Percentiles rank a stretch among this genome's conserved stretches.
These are phyloP conservation scores for Polylopha cassiicola DNA, from an alignment of 2,888 invertebrate species.

Conservation along the genomic window DNA sequence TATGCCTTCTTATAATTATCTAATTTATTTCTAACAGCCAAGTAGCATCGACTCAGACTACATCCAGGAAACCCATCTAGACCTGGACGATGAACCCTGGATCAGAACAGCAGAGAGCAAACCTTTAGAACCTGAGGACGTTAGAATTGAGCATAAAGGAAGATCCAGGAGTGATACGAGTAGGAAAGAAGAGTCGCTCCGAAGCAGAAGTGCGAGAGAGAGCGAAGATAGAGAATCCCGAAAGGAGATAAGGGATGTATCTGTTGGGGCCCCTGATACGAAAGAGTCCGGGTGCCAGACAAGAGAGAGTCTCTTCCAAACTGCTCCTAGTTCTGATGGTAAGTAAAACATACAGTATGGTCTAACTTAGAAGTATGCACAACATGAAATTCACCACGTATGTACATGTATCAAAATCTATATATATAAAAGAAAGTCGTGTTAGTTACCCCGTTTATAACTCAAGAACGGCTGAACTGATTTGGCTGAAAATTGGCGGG, in stretches of 20 bases:
- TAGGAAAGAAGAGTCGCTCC: conserved; percentile 56
- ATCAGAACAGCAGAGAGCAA: conserved; percentile 47
- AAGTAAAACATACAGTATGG: too few species aligned
- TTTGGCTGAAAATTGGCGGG: too few species aligned
- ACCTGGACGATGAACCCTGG: conserved; percentile 61
- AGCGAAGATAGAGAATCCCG: conserved; percentile 40
- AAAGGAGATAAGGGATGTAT: conserved; percentile 61
- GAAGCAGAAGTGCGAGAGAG: conserved; percentile 44
- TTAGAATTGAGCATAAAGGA: conserved; percentile 57
- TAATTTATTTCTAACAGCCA: conserved; percentile 38
- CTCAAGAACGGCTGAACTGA: too few species aligned
- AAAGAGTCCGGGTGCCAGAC: conserved; percentile 84
- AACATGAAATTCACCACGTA: too few species aligned
- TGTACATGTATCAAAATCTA: too few species aligned
- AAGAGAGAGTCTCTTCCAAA: conserved; percentile 84
- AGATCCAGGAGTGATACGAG: conserved; percentile 55
- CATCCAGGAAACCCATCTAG: conserved; percentile 59
- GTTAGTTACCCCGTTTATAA: too few species aligned
- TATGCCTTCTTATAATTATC: background rate
- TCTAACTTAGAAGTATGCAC: too few species aligned
- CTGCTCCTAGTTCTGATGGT: conserved; percentile 65
- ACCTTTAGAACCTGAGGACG: conserved; percentile 46
- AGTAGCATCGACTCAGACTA: conserved; percentile 67
- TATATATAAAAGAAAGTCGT: too few species aligned
- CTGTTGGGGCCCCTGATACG: conserved; percentile 67